Conservation (phyloP, 2,113 vertebrate species). For the Balaenoptera acutorostrata region DNA sequence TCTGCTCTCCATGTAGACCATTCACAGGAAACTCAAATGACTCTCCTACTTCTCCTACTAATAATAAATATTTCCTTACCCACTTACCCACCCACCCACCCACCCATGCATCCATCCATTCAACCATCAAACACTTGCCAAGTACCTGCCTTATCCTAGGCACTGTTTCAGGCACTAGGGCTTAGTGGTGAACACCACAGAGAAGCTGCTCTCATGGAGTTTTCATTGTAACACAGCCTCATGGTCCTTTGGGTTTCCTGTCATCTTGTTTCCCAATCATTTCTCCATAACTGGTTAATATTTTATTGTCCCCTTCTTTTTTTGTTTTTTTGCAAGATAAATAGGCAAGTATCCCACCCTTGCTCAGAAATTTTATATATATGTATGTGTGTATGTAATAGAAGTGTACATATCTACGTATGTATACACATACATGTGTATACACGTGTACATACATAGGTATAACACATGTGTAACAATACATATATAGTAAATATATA, state of each 20-base stretch:
- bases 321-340: background rate
- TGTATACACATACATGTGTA: fast-evolving
- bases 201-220: background rate
- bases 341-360: background rate
- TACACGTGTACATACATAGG: background rate
- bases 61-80: background rate
- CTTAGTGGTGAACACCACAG: background rate
- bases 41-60: background rate
- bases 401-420: background rate
- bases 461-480: background rate
- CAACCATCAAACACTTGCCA: background rate
- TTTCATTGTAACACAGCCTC: background rate
- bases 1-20: background rate
- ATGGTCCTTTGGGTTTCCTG: background rate
- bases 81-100: background rate
- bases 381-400: background rate
- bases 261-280: background rate
- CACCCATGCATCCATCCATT: fast-evolving
- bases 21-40: background rate
- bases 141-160: background rate
- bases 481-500: background rate
- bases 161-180: background rate
- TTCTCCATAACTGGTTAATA: background rate
- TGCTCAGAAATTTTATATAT: background rate
- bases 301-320: background rate